Base-by-base conservation (phyloP, 2,113 vertebrate genomes). In the Brachirus orientalis region DNA sequence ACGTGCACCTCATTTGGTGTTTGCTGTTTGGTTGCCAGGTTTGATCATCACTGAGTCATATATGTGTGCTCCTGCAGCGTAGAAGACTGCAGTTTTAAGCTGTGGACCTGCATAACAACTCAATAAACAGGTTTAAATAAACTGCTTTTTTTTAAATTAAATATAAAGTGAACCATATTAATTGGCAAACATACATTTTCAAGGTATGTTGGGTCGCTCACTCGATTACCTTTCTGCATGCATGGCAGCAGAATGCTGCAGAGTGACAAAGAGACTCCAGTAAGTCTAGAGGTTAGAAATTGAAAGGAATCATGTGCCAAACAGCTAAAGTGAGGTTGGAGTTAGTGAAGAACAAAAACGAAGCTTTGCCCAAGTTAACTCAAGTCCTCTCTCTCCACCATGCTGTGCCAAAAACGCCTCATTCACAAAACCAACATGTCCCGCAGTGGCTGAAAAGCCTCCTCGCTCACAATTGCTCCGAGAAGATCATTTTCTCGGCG, bases 191-290 rank as follows among this genome's bases (percentile, higher is more conserved):
- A 38, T 45, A 46, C 43, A n/a, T n/a, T n/a, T n/a, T n/a, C n/a
- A n/a, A n/a, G n/a, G n/a, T n/a, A n/a, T n/a, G n/a, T n/a, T n/a
- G n/a, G n/a, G n/a, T n/a, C n/a, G n/a, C n/a, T n/a, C n/a, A 22
- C 69, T 65, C 6, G n/a, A 50, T 41, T 43, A 11, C 57, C 57
- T 51, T 51, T 65, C 35, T 76, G 67, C 61, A 80, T 80, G 69
- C 65, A 62, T 38, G 65, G 59, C 76, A 79, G 72, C 72, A 73
- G 71, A 71, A 48, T 16, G 18, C 37, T 20, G 60, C 60, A 35
- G 48, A 70, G 57, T 51, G 75, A 83, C 85, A 76, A 75, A 78
- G 75, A 90, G 91, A 89, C 91, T 92, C 89, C 90, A 91, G 86
- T 45, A 63, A 82, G 93, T 90, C 91, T 92, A 75, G 52, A 84